These are phyloP conservation scores for Troides helena DNA, from an alignment of 2,888 invertebrate species.

Conservation along the genomic window DNA sequence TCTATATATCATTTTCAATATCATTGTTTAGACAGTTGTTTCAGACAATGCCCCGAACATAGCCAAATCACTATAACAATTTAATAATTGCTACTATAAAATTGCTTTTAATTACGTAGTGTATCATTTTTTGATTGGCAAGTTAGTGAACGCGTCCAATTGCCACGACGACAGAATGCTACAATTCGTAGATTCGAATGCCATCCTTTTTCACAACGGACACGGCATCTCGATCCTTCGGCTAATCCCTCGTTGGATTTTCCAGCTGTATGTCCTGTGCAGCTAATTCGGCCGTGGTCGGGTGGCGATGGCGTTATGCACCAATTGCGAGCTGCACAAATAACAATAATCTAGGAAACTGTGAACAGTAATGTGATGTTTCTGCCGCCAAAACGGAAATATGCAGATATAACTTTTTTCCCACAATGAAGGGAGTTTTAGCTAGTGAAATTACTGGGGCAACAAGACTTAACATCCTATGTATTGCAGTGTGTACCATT, in stretches of 20 bases:
- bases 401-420: too few relatives aligned
- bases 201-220: conserved; percentile 59
- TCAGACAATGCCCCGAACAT: background rate
- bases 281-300: conserved; percentile 58
- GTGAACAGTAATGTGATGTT: too few relatives aligned
- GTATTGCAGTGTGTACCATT: too few relatives aligned
- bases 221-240: conserved; percentile 64
- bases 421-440: too few relatives aligned
- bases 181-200: conserved; percentile 45
- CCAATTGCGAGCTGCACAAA: conserved; percentile 53
- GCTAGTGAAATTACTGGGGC: too few relatives aligned
- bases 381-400: too few relatives aligned
- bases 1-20: too few relatives aligned
- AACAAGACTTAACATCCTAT: too few relatives aligned
- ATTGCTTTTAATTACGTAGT: background rate
- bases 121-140: conserved; percentile 45
- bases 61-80: background rate
- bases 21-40: background rate
- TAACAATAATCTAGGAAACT: background rate
- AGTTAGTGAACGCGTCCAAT: conserved; percentile 55
- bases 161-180: conserved; percentile 58
- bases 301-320: conserved; percentile 56
- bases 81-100: conserved; percentile 1
- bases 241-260: conserved; percentile 42
- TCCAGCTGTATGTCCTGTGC: conserved; percentile 50